Percentiles rank a stretch among this genome's conserved stretches.
phyloP scores from a whole-genome alignment of 2,888 invertebrate species.

The Argyra leucocephala region DNA sequence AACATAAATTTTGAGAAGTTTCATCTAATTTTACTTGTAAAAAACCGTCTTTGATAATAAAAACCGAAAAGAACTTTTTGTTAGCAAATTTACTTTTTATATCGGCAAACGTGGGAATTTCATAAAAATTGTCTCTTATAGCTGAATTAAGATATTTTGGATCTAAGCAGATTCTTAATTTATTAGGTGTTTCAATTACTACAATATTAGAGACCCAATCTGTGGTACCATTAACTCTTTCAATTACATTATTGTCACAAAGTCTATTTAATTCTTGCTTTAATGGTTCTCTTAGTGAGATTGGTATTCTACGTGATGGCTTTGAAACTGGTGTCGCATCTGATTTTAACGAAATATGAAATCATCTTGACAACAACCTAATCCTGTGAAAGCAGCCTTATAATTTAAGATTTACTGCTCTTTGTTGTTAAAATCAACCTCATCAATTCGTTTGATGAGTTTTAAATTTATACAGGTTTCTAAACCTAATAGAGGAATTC shows the following conservation, averaged over 20 bases:
- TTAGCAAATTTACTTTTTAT: no score
- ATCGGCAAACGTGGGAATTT: no score
- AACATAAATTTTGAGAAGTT: no score
- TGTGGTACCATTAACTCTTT: background rate
- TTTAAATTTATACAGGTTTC: background rate
- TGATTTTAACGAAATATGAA: background rate
- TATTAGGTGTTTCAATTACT: conserved; percentile 5
- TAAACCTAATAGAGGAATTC: background rate
- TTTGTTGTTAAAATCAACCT: background rate
- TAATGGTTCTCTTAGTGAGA: background rate
- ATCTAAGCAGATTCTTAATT: background rate
- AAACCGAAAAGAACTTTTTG: no score
- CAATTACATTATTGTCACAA: background rate
- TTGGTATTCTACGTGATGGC: background rate
- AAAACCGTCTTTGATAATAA: no score
- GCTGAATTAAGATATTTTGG: background rate
- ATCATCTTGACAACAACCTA: background rate
- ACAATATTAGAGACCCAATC: conserved; percentile 1
- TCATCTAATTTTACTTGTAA: no score
- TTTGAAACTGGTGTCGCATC: background rate
- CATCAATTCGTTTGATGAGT: background rate
- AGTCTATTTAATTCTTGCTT: background rate
- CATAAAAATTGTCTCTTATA: no score
- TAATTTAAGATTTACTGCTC: background rate
- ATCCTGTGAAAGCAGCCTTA: background rate